Base-by-base conservation (phyloP, 2,888 invertebrate genomes). In the Trachelus tabidus region DNA sequence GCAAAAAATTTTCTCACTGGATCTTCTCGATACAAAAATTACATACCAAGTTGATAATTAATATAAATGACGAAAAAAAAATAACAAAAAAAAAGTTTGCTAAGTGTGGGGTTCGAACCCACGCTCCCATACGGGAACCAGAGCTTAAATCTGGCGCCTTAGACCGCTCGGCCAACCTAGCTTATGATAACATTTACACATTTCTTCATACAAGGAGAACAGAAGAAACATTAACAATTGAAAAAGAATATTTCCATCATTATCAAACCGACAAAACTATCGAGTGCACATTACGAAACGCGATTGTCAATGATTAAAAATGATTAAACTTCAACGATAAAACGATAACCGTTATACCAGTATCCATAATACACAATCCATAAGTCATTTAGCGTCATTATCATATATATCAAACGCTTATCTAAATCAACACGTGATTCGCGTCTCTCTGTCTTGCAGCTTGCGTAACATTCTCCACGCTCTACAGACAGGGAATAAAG, bases 121-220 rank as follows among this genome's bases (percentile, higher is more conserved):
- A 94, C 94, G 94, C 93, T 93, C 94, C 93, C 94, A 92, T 89
- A 91, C 91, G 94, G 92, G 94, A 94, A 94, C 94, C 94, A 94
- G 94, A 94, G 92, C 94, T 94, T 94, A 94, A 94, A 93, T 94
- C 94, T 94, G 94, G 94, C 94, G 94, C 94, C 94, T 94, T 94
- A 94, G 93, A 94, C 94, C 94, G 93, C 94, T 94, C 94, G 94
- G 94, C 94, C 94, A 94, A 94, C 94, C 93, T 94, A 94, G 93
- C 94, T 31, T 31, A 40, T 81, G 75, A 11, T 2, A 6, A 37
- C 23, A 0, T 0, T 30, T 30, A 0, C 3, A 30, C 71, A 71
- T 71, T 56, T 56, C 23, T 0, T 2, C 9, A 0, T 23, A 56
- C 23, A 56, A 56, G 23, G 0, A 2, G 6, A 9, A 56, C 0